Evolutionary conservation across 2,113 vertebrate genomes (phyloP).

Genomic region (Emydura subglobosa): DNA sequence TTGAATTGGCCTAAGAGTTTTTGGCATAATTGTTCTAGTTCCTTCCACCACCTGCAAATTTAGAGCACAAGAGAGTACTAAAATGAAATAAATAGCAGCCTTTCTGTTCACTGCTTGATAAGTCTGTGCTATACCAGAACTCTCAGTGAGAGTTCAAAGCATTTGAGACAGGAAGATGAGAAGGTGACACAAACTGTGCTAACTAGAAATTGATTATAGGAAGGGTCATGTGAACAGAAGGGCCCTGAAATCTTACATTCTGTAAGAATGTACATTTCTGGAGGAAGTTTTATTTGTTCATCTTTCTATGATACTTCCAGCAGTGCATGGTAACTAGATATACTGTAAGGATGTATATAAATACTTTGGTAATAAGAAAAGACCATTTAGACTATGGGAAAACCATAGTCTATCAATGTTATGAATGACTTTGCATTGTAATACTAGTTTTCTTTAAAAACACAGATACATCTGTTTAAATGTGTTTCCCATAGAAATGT

Average conservation of each 20-base stretch:
- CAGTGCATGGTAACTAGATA: neutral
- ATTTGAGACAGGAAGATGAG: neutral
- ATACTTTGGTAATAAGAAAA: neutral
- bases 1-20: neutral
- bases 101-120: slow-evolving; percentile 10
- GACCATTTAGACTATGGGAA: neutral
- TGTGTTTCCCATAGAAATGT: slow-evolving; percentile 1
- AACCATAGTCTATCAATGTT: neutral
- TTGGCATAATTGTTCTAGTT: slow-evolving; percentile 3
- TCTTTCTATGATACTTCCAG: neutral
- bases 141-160: slow-evolving; percentile 25
- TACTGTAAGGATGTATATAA: neutral
- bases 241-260: slow-evolving; percentile 20
- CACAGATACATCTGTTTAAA: slow-evolving; percentile 4
- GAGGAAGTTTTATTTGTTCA: neutral
- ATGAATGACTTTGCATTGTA: neutral
- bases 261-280: neutral
- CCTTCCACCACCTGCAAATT: slow-evolving; percentile 41
- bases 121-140: slow-evolving; percentile 5
- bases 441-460: neutral
- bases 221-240: slow-evolving; percentile 23
- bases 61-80: slow-evolving; percentile 21
- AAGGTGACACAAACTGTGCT: neutral
- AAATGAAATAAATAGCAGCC: slow-evolving; percentile 46
- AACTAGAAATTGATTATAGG: slow-evolving; percentile 23